Conservation (phyloP, 2,113 vertebrate genomes). For the Montifringilla adamsi region DNA sequence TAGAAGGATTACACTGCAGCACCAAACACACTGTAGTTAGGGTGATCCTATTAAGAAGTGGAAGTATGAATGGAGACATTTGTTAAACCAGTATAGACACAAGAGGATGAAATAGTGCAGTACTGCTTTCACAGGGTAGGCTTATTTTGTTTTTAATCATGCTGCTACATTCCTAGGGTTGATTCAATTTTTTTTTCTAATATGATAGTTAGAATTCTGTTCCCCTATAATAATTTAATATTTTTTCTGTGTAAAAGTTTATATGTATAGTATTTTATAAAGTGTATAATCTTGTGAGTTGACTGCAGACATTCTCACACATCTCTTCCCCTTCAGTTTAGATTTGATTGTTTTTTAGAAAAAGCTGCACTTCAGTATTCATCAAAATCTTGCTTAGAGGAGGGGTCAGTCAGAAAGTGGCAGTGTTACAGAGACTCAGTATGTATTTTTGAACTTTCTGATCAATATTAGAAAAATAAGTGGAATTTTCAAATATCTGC, state of each 20-base stretch:
- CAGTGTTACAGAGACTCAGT: not conserved
- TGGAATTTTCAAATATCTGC: not conserved
- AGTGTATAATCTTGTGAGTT: not conserved
- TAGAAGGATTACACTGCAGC: not conserved
- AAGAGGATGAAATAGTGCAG: not conserved
- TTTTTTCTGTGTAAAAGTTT: not conserved
- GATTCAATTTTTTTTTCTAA: not conserved
- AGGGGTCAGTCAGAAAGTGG: not conserved
- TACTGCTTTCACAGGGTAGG: not conserved
- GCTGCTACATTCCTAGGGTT: not conserved
- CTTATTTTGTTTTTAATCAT: not conserved
- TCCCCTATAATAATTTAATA: not conserved
- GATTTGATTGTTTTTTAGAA: not conserved
- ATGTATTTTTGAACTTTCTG: not conserved
- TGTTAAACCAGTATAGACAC: not conserved
- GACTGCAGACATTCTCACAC: not conserved
- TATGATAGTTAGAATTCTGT: not conserved
- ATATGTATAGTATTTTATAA: not conserved
- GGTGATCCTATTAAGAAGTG: not conserved
- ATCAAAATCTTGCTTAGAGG: not conserved
- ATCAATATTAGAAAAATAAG: not conserved
- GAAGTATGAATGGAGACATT: slow-evolving; percentile 1
- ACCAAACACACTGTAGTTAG: not conserved
- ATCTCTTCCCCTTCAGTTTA: not conserved
- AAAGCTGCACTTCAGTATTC: not conserved